Percentiles rank a stretch among this genome's conserved stretches.
phyloP scores from a whole-genome alignment of 2,888 invertebrate genomes.

The Hipparchia semele region DNA sequence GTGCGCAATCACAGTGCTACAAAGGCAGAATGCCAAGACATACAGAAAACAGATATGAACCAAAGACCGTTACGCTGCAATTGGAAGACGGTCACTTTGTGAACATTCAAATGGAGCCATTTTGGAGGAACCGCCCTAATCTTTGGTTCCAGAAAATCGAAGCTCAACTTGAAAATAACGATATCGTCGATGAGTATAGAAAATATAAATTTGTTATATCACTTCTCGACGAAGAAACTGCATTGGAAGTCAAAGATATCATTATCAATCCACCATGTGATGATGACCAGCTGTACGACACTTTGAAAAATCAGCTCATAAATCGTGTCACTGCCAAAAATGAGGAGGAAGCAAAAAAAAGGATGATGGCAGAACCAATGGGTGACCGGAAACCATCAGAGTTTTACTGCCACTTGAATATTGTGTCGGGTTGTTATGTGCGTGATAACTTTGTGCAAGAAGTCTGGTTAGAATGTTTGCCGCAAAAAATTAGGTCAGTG shows the following conservation, averaged over 20 bases:
- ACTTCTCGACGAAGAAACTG: slow-evolving; percentile 21
- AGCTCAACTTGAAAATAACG: slow-evolving; percentile 10
- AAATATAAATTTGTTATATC: slow-evolving; percentile 15
- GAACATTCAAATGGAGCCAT: slow-evolving; percentile 14
- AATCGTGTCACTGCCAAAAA: slow-evolving; percentile 15
- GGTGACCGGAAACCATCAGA: slow-evolving; percentile 15
- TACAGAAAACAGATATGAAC: neutral
- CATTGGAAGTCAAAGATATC: slow-evolving; percentile 17
- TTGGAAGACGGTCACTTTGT: slow-evolving; percentile 1
- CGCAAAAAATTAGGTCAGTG: slow-evolving; percentile 16
- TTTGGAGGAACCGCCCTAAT: slow-evolving; percentile 18
- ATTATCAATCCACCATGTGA: slow-evolving; percentile 9
- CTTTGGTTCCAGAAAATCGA: slow-evolving; percentile 25
- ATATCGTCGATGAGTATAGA: neutral
- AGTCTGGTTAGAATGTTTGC: slow-evolving; percentile 15
- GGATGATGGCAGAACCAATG: slow-evolving; percentile 12
- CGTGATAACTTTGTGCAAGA: slow-evolving; percentile 9
- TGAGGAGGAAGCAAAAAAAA: slow-evolving; percentile 16
- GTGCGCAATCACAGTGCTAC: neutral
- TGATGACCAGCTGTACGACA: neutral
- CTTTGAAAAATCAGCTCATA: slow-evolving; percentile 10
- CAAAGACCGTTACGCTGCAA: neutral
- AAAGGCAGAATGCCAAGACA: neutral
- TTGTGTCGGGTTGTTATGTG: slow-evolving; percentile 5
- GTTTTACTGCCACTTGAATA: slow-evolving; percentile 1